phyloP scores from a whole-genome alignment of 2,888 invertebrate species.

The Erannis defoliaria region DNA sequence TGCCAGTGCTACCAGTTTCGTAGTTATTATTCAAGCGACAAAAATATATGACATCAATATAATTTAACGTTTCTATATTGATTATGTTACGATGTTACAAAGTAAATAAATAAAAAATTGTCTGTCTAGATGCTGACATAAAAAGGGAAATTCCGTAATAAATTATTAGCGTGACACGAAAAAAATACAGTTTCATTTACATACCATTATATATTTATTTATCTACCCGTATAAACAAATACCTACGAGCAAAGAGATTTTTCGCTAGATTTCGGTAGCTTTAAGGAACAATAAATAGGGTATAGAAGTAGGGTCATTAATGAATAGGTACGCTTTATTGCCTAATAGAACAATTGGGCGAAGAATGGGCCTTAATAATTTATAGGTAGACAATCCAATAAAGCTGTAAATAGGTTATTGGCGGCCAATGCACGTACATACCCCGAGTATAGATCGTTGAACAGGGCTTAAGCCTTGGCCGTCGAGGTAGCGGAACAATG shows the following conservation, averaged over 20 bases:
- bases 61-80: slow-evolving; percentile 4
- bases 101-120: slow-evolving; percentile 53
- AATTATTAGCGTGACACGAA: slow-evolving; percentile 55
- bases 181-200: too few species aligned
- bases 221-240: neutral
- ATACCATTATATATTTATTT: too few species aligned
- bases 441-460: slow-evolving; percentile 54
- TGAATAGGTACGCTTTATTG: slow-evolving; percentile 43
- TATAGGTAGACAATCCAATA: slow-evolving; percentile 49
- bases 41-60: slow-evolving; percentile 23
- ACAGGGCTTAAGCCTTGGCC: slow-evolving; percentile 49
- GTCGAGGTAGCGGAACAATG: slow-evolving; percentile 60
- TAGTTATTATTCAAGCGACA: slow-evolving; percentile 27
- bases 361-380: slow-evolving; percentile 45
- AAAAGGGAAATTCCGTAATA: slow-evolving; percentile 55
- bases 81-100: slow-evolving; percentile 39
- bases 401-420: slow-evolving; percentile 51
- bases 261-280: slow-evolving; percentile 27
- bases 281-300: slow-evolving; percentile 21
- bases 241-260: slow-evolving; percentile 18
- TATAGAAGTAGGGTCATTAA: slow-evolving; percentile 33
- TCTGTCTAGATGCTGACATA: slow-evolving; percentile 37
- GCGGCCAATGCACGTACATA: slow-evolving; percentile 52
- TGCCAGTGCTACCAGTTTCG: slow-evolving; percentile 34
- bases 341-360: slow-evolving; percentile 34